A percentile compares a stretch with the other conserved stretches of the same genome.
Conservation (phyloP, 64 coral and sea anemone genomes). For the Montipora cactus region DNA sequence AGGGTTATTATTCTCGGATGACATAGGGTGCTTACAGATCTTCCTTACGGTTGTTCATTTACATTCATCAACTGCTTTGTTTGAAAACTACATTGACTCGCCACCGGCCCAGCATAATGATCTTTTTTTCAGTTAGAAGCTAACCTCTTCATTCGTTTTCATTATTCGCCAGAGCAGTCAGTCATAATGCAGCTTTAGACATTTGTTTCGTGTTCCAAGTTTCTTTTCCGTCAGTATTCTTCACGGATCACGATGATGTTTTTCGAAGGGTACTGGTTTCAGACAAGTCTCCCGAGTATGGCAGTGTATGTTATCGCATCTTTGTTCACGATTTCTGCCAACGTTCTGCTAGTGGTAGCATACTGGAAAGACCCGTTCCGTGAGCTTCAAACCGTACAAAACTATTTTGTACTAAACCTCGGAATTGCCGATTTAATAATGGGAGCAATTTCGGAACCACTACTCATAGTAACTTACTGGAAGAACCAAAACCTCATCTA, state of each 20-base stretch:
- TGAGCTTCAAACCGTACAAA: conserved; percentile 33
- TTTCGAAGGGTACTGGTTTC: conserved; percentile 58
- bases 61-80: too few species aligned
- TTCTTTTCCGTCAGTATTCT: too few species aligned
- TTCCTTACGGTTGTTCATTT: too few species aligned
- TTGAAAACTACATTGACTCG: too few species aligned
- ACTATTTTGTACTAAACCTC: conserved; percentile 56
- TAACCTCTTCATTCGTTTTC: too few species aligned
- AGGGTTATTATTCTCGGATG: too few species aligned
- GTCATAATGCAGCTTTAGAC: too few species aligned
- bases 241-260: neutral
- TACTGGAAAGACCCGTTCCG: conserved; percentile 50
- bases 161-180: too few species aligned
- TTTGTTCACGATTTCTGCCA: conserved; percentile 16
- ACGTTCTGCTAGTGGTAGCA: conserved; percentile 26
- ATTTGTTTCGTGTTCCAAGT: too few species aligned
- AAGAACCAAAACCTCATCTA: conserved; percentile 7
- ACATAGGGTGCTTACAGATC: too few species aligned
- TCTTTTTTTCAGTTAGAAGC: too few species aligned
- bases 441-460: conserved; percentile 53
- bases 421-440: conserved; percentile 62
- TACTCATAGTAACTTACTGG: conserved; percentile 50
- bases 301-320: conserved; percentile 35
- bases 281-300: conserved; percentile 10
- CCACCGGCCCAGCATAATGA: too few species aligned